Evolutionary conservation across 2,113 vertebrate genomes (phyloP), one percentile per base, ranked within the genome.

Genomic region (Noturus placidus): DNA sequence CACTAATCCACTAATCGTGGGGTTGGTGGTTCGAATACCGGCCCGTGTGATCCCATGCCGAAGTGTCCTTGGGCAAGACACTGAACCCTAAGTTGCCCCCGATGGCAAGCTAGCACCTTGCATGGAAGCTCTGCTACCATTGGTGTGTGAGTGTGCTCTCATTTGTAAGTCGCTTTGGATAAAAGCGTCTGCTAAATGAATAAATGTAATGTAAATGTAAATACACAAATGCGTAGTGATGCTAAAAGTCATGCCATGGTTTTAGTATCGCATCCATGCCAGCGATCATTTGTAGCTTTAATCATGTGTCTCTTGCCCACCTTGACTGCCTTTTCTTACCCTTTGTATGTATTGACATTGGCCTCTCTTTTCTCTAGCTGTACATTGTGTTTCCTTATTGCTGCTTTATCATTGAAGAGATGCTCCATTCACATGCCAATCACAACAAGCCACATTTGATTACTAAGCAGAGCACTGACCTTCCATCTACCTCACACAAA

Each of bases 361-460:
- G 76, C 38, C 30, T 79, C 76, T 78, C 70, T 35, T 70, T 90
- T 91, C 91, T 89, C 90, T 88, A 83, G 3, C 88, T 38, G n/a
- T 76, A 56, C 90, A 93, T 94, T 94, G 93, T 94, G 92, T 87
- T 89, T 59, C 86, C 78, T 89, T 90, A 87, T 89, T 91, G 92
- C 92, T 92, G 91, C 92, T 93, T 93, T 93, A 91, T 90, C 80
- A 90, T 84, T 92, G 77, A 90, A 81, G 56, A 93, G 93, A 93
- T 94, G 92, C 93, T 90, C 93, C 91, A 84, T 91, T 90, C 91
- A 94, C 92, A 89, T 91, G 94, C 91, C 94, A 90, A 90, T 91
- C 93, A 92, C 91, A 94, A 93, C 90, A 65, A 89, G 65, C 91
- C 88, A 61, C 84, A 65, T 56, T 86, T 92, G 92, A 94, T 94